These are phyloP conservation scores for Neotoxoptera formosana DNA, from an alignment of 1,140 invertebrate species.

Conservation along the genomic window DNA sequence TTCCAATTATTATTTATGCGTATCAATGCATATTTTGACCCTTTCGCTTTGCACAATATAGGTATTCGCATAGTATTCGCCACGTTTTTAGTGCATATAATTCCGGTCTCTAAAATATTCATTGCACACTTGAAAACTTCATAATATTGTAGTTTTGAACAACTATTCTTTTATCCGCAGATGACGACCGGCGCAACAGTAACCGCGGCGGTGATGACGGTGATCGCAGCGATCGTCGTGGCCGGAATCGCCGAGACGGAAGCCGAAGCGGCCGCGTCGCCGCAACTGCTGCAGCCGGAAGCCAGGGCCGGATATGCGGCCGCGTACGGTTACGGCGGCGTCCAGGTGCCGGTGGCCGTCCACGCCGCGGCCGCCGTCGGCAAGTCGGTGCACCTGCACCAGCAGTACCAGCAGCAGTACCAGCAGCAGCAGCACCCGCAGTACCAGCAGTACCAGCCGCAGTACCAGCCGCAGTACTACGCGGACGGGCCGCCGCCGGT, in stretches of 20 bases:
- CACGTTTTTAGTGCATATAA: too few species aligned
- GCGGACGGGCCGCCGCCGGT: constrained; percentile 60
- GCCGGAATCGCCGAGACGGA: background rate
- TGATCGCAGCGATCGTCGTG: background rate
- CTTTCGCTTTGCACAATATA: too few species aligned
- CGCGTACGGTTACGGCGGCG: constrained; percentile 60
- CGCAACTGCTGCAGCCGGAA: background rate
- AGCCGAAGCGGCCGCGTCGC: background rate
- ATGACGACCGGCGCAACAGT: background rate
- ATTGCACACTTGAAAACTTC: too few species aligned
- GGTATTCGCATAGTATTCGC: too few species aligned
- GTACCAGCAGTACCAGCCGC: too few species aligned
- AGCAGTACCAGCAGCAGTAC: background rate
- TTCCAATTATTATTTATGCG: too few species aligned
- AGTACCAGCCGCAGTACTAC: too few species aligned
- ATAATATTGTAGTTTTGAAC: background rate
- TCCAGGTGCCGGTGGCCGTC: constrained; percentile 59
- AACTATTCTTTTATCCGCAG: background rate
- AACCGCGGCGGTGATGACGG: background rate
- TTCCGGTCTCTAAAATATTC: too few species aligned
- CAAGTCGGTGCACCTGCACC: constrained; percentile 61
- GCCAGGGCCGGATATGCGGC: constrained; percentile 61
- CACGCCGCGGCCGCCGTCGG: constrained; percentile 60
- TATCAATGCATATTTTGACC: too few species aligned
- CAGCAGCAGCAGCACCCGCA: background rate